Conservation (phyloP, 2,797 vertebrate genomes). For the Spondyliosoma cantharus region DNA sequence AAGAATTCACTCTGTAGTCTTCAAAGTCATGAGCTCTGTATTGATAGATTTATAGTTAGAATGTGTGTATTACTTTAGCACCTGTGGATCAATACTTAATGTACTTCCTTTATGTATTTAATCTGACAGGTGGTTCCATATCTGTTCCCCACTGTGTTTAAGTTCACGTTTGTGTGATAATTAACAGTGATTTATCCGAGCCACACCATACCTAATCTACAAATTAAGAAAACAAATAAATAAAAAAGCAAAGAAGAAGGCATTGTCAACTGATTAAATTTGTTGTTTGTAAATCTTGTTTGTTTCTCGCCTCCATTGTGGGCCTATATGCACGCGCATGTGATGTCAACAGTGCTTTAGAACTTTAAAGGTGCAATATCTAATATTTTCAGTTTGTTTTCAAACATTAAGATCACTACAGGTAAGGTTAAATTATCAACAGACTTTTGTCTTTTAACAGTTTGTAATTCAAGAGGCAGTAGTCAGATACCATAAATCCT, state of each 20-base stretch:
- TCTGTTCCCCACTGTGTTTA: not conserved
- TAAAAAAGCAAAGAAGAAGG: not conserved
- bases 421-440: no score
- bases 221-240: not conserved
- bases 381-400: no score
- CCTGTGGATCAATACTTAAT: not conserved
- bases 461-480: no score
- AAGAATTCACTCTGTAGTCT: not conserved
- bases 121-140: not conserved
- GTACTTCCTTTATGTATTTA: not conserved
- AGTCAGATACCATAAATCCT: no score
- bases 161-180: not conserved
- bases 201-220: not conserved
- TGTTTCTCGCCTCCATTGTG: no score
- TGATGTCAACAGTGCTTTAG: not conserved
- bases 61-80: not conserved
- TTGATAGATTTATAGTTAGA: slow-evolving; percentile 5
- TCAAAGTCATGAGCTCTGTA: not conserved
- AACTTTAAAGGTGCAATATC: not conserved
- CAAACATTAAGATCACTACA: no score
- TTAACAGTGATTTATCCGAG: not conserved
- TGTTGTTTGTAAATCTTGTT: no score
- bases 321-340: not conserved
- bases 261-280: not conserved
- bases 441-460: no score